A percentile compares a stretch with the other conserved stretches of the same genome.
Evolutionary conservation across 2,113 vertebrate genomes (phyloP).

Genomic region (Myotis yumanensis): DNA sequence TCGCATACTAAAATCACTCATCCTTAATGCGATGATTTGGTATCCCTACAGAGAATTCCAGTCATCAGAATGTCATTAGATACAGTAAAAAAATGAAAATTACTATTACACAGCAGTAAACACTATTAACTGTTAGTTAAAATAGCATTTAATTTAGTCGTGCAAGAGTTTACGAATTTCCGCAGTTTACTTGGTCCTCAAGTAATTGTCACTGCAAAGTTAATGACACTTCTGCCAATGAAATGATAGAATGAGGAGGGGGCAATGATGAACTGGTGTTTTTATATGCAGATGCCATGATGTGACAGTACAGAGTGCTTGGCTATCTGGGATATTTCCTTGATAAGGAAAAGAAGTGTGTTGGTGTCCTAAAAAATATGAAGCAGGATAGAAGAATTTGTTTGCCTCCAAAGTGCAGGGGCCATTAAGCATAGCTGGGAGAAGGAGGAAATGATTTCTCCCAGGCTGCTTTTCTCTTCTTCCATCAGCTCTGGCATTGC

Average conservation of each 20-base stretch:
- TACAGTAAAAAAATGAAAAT: slow-evolving; percentile 93
- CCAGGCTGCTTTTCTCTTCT: neutral
- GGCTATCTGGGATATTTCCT: slow-evolving; percentile 13
- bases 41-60: slow-evolving; percentile 91
- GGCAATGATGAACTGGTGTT: neutral
- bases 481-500: neutral
- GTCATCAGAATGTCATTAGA: slow-evolving; percentile 93
- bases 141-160: slow-evolving; percentile 90
- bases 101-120: slow-evolving; percentile 91
- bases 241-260: slow-evolving; percentile 21
- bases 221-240: slow-evolving; percentile 76
- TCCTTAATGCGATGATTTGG: slow-evolving; percentile 91
- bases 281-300: slow-evolving; percentile 21
- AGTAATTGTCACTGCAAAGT: slow-evolving; percentile 82
- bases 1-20: slow-evolving; percentile 90
- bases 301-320: slow-evolving; percentile 4
- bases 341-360: neutral
- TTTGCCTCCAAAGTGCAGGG: neutral
- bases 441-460: neutral
- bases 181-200: slow-evolving; percentile 84
- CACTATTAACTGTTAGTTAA: slow-evolving; percentile 93
- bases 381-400: neutral
- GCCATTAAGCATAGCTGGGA: neutral
- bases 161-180: slow-evolving; percentile 87
- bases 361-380: neutral